Percentiles rank a stretch among this genome's conserved stretches.
These are phyloP conservation scores for Sarcophilus harrisii DNA, from an alignment of 2,797 vertebrate species.

Conservation along the genomic window DNA sequence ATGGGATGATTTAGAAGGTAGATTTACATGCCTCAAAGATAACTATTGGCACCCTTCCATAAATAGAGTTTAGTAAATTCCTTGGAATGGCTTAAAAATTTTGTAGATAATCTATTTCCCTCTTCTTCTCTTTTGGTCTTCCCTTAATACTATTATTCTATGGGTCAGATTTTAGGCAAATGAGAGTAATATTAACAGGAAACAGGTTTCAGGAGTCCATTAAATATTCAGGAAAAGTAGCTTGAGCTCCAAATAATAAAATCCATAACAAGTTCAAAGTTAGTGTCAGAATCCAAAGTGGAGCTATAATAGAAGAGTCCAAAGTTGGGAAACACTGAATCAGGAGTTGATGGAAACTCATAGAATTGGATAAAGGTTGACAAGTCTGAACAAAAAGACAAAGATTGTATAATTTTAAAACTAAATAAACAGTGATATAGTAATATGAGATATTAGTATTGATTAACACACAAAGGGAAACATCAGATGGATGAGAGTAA, in stretches of 20 bases:
- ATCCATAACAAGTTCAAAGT: neutral
- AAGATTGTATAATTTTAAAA: neutral
- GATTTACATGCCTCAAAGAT: neutral
- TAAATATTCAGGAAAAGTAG: neutral
- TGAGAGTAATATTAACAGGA: neutral
- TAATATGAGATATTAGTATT: neutral
- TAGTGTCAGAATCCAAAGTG: neutral
- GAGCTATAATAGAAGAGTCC: neutral
- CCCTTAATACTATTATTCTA: neutral
- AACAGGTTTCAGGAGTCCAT: neutral
- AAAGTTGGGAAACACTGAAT: neutral
- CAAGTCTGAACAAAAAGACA: neutral
- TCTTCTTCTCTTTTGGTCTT: neutral
- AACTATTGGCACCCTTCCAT: neutral
- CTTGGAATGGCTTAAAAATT: neutral
- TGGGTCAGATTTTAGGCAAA: neutral
- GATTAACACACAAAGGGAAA: neutral
- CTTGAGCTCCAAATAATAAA: neutral
- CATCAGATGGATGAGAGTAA: neutral
- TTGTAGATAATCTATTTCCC: neutral
- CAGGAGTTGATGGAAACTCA: neutral
- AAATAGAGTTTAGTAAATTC: neutral
- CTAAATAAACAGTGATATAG: neutral
- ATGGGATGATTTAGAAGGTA: neutral
- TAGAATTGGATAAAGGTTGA: neutral